phyloP scores from a whole-genome alignment of 2,113 vertebrate genomes.

The Brachyhypopomus occidentalis region DNA sequence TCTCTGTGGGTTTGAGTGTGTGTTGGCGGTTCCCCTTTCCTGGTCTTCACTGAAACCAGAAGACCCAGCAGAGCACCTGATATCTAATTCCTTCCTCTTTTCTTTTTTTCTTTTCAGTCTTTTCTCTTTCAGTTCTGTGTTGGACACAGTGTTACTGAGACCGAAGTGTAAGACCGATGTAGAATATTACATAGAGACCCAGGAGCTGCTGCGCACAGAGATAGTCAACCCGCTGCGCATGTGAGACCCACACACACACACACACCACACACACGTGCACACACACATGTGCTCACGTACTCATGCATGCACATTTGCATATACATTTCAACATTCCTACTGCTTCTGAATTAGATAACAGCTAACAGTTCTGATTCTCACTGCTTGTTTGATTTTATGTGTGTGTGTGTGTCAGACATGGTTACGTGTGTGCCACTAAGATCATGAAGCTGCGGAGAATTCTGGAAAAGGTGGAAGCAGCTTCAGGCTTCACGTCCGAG shows the following conservation, averaged over 20 bases:
- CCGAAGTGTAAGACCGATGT: constrained; percentile 95
- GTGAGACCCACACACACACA: constrained; percentile 73
- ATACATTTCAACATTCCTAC: neutral
- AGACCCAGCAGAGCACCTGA: neutral
- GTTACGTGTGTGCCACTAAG: constrained; percentile 98
- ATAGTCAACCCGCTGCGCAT: constrained; percentile 97
- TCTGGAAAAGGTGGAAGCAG: constrained; percentile 96
- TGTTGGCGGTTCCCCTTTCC: neutral
- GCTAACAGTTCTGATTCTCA: neutral
- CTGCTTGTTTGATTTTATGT: neutral
- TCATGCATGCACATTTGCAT: too few relatives aligned
- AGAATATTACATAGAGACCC: constrained; percentile 95
- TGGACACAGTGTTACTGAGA: constrained; percentile 95
- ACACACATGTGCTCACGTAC: neutral
- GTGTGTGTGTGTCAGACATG: constrained; percentile 77
- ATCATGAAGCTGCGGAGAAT: constrained; percentile 98
- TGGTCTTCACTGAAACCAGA: too few relatives aligned
- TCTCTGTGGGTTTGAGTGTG: neutral
- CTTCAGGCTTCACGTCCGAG: constrained; percentile 98
- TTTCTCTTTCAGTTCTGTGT: constrained; percentile 96
- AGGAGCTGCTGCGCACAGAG: constrained; percentile 92
- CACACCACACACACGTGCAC: neutral
- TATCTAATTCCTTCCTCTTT: neutral
- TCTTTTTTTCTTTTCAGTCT: constrained; percentile 74
- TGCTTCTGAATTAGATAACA: neutral